These are phyloP conservation scores for Nothocercus nigrocapillus DNA, from an alignment of 2,113 vertebrate genomes.

Conservation along the genomic window DNA sequence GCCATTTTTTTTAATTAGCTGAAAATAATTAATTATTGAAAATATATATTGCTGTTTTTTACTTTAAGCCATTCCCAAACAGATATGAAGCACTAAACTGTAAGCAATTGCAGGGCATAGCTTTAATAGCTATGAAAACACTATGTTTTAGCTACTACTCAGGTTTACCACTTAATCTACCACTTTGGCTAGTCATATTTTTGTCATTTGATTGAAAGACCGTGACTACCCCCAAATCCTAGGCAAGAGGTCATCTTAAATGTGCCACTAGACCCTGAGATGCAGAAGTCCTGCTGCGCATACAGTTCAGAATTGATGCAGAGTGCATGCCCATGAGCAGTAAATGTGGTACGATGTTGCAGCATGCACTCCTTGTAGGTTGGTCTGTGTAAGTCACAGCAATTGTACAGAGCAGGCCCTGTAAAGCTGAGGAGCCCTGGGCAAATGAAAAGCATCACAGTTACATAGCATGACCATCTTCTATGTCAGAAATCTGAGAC, in stretches of 20 bases:
- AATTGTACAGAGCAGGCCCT: neutral
- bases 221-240: neutral
- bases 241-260: neutral
- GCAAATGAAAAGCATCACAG: neutral
- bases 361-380: neutral
- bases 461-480: neutral
- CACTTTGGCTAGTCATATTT: neutral
- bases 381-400: neutral
- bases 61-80: neutral
- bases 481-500: neutral
- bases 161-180: neutral
- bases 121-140: neutral
- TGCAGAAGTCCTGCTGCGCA: neutral
- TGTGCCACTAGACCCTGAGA: neutral
- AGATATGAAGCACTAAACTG: neutral
- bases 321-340: neutral
- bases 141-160: neutral
- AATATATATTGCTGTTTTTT: neutral
- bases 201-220: neutral
- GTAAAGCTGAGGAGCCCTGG: neutral
- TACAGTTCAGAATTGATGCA: neutral
- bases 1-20: constrained; percentile 14
- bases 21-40: neutral
- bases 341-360: neutral
- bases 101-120: neutral